Evolutionary conservation across 2,797 vertebrate genomes (phyloP).

Genomic region (Tokudaia tokunoshimensis): DNA sequence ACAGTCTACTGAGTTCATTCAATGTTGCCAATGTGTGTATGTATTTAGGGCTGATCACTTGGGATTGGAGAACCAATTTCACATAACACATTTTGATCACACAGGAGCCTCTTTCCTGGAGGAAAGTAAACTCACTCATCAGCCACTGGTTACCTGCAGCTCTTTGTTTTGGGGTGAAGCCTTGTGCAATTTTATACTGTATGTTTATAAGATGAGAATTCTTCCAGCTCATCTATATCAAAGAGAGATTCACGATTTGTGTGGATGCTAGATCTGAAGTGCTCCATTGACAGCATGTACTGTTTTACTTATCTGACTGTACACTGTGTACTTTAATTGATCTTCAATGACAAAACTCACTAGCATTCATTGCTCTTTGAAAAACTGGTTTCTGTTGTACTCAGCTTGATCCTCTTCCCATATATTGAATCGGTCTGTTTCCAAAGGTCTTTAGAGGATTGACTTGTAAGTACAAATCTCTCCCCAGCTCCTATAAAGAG

Average conservation of each 20-base stretch:
- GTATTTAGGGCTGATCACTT: not conserved
- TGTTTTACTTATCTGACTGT: not conserved
- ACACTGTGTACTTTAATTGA: not conserved
- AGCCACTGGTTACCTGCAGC: not conserved
- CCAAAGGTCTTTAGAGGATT: not conserved
- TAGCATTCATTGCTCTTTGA: constrained; percentile 18
- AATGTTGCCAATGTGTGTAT: not conserved
- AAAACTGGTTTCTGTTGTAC: not conserved
- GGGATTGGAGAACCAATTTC: not conserved
- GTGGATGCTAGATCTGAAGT: not conserved
- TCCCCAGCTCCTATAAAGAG: not conserved
- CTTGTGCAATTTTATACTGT: not conserved
- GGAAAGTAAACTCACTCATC: not conserved
- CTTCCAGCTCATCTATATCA: constrained; percentile 1
- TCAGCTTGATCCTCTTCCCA: constrained; percentile 30
- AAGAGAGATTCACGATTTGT: constrained; percentile 31
- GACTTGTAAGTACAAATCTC: not conserved
- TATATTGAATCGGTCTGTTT: not conserved
- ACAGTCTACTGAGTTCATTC: not conserved
- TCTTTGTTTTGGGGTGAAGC: not conserved
- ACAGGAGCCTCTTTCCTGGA: not conserved
- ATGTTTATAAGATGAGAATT: not conserved
- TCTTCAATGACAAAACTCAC: not conserved
- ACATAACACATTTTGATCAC: too few relatives aligned
- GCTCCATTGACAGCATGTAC: not conserved